Conservation (phyloP, 2,113 vertebrate species). For the Oenanthe oenanthe region DNA sequence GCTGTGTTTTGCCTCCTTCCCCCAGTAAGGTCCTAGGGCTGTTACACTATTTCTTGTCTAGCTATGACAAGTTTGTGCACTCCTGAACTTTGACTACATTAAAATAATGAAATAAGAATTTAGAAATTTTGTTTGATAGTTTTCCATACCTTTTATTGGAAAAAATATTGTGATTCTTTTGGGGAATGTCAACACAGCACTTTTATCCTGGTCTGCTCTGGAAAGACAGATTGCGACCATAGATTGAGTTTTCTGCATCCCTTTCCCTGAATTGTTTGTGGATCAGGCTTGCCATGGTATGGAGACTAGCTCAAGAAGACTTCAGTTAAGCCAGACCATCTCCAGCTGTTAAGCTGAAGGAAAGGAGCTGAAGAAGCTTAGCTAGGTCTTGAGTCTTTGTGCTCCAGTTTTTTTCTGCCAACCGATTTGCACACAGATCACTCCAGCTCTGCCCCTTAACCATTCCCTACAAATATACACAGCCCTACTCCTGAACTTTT, state of each 20-base stretch:
- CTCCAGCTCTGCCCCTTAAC: background rate
- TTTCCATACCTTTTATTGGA: background rate
- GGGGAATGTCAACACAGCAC: accelerated
- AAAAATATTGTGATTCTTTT: background rate
- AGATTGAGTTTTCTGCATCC: background rate
- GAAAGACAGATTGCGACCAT: background rate
- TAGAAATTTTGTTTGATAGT: background rate
- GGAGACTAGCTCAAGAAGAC: background rate
- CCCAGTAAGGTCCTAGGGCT: background rate
- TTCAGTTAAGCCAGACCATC: background rate
- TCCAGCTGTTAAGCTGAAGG: background rate
- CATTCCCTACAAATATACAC: accelerated
- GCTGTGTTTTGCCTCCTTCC: background rate
- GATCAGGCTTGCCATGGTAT: background rate
- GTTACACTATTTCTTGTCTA: background rate
- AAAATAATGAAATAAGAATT: background rate
- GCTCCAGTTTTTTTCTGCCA: background rate
- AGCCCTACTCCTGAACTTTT: background rate
- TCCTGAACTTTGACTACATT: background rate
- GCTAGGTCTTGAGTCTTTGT: background rate
- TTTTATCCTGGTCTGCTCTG: background rate
- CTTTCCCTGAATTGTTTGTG: background rate
- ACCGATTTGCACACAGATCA: background rate
- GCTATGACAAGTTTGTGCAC: background rate
- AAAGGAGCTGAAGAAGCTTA: background rate